Conservation (phyloP, 35 echinoderm and acorn worm genomes). For the Diadema setosum region DNA sequence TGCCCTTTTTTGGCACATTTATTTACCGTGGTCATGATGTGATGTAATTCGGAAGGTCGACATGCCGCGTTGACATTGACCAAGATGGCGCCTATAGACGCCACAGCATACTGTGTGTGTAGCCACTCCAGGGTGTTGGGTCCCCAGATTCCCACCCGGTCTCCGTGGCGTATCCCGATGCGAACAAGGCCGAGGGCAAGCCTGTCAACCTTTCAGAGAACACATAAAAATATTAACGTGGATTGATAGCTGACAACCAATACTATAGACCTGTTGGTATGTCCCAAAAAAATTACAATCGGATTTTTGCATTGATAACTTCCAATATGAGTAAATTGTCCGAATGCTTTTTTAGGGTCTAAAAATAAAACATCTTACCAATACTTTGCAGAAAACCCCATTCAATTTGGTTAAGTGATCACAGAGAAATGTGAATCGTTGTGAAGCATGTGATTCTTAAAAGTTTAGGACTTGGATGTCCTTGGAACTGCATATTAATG, state of each 20-base stretch:
- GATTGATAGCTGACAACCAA: no score
- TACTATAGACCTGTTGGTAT: no score
- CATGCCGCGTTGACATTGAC: constrained; percentile 53
- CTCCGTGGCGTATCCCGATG: constrained; percentile 23
- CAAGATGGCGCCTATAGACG: constrained; percentile 44
- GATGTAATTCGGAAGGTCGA: constrained; percentile 18
- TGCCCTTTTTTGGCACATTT: no score
- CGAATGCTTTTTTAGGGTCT: background rate
- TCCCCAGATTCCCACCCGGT: constrained; percentile 51
- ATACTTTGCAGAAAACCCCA: no score
- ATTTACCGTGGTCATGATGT: constrained; percentile 29
- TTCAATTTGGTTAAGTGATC: no score
- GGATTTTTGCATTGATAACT: background rate
- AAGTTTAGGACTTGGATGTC: no score
- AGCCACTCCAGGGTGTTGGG: constrained; percentile 58
- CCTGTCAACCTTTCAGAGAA: background rate
- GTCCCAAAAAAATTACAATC: no score
- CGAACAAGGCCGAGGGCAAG: constrained; percentile 28
- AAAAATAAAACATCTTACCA: background rate
- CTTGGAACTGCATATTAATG: no score
- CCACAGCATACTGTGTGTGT: constrained; percentile 28
- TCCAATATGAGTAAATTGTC: background rate
- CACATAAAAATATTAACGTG: background rate
- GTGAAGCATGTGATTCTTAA: no score
- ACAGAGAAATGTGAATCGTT: no score